These are phyloP conservation scores for Pyralis farinalis DNA, from an alignment of 2,888 invertebrate genomes.

Conservation along the genomic window DNA sequence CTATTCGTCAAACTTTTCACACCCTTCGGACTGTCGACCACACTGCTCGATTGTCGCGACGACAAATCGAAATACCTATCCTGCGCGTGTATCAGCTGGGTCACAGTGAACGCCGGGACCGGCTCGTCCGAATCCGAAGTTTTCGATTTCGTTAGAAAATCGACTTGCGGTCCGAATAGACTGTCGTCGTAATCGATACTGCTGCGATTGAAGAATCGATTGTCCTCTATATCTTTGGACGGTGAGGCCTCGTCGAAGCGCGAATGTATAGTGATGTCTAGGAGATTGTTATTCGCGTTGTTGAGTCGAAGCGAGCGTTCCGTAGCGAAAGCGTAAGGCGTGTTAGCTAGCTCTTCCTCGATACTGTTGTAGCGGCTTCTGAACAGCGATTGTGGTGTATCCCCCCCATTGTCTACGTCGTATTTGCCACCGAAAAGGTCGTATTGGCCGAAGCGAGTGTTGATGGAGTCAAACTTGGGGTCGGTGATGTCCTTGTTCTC, in stretches of 20 bases:
- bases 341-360: conserved; percentile 73
- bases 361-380: conserved; percentile 74
- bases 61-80: conserved; percentile 70
- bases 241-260: conserved; percentile 40
- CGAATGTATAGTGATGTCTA: conserved; percentile 59
- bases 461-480: conserved; percentile 70
- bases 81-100: conserved; percentile 70
- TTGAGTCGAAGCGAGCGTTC: conserved; percentile 46
- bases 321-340: conserved; percentile 73
- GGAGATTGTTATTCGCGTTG: conserved; percentile 29
- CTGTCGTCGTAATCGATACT: conserved; percentile 41
- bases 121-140: conserved; percentile 27
- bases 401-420: conserved; percentile 43
- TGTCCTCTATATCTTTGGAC: conserved; percentile 60
- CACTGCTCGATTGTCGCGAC: conserved; percentile 31
- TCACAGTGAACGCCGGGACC: conserved; percentile 65
- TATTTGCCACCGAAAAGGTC: conserved; percentile 70
- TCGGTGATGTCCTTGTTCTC: conserved; percentile 36
- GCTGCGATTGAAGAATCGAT: conserved; percentile 42
- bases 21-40: conserved; percentile 27
- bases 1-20: conserved; percentile 18
- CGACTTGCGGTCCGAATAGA: conserved; percentile 56
- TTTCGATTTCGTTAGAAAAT: conserved; percentile 25
- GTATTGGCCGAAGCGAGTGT: conserved; percentile 66
- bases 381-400: conserved; percentile 57